Base-by-base conservation (phyloP, 2,113 vertebrate species). In the Phoenicopterus ruber region DNA sequence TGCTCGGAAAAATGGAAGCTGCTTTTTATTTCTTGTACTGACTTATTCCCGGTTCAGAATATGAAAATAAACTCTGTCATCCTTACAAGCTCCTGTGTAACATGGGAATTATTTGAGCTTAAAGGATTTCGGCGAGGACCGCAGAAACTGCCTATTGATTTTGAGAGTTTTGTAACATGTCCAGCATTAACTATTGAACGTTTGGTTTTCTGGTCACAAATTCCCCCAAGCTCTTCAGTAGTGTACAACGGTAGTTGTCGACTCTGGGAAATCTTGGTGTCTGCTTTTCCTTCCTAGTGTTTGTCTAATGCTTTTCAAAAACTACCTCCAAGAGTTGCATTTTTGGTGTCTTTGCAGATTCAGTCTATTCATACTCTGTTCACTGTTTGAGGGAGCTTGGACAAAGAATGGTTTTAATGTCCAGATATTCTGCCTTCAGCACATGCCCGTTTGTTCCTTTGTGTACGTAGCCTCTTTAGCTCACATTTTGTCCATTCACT, bases 21-120 rank as follows among this genome's bases (percentile, higher is more conserved):
- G 49, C 85, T 93, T 86, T 94, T 94, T 93, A 55, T 96, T 90
- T 92, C 91, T 97, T 95, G 28, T 96, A 70, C 72, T 93, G 67
- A 93, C 78, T 89, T 91, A 88, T 86, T 94, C 96, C 73, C 40
- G 9, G 62, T 79, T 94, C 66, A 90, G 89, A 94, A 89, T 77
- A 93, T 88, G 87, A 95, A 96, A 97, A 97, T 91, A 92, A 95
- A 94, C n/a, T 77, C 73, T 95, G 62, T 83, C 86, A 77, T 91
- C 46, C 85, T 94, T 91, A 92, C 65, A 73, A 71, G 57, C 66
- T 94, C 59, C 97, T 94, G 77, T 92, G 86, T 95, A 97, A 96
- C 38, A 78, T 11, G 79, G 74, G 74, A 89, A 78, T 96, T 95
- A 69, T 93, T 90, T 83, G 93, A 97, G 80, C 57, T 86, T 85